Percentiles rank a stretch among this genome's conserved stretches.
Evolutionary conservation across 2,797 vertebrate genomes (phyloP).

Genomic region (Tauraco hartlaubi): DNA sequence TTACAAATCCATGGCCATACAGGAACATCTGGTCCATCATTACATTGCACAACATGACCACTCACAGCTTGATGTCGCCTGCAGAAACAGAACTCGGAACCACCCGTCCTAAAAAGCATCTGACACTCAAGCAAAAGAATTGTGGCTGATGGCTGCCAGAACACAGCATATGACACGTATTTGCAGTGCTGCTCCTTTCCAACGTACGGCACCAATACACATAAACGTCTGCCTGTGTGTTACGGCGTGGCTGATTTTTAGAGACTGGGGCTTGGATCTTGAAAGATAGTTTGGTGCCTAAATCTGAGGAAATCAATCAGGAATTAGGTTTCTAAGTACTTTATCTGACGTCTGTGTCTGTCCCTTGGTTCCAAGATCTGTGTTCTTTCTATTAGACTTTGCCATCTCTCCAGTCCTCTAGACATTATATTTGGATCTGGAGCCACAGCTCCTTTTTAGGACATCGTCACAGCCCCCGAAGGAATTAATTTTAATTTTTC

Average conservation of each 20-base stretch:
- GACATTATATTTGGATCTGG: neutral
- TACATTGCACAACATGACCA: neutral
- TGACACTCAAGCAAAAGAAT: neutral
- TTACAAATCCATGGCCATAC: neutral
- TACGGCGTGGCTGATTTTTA: neutral
- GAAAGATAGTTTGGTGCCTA: neutral
- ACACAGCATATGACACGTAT: neutral
- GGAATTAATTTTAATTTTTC: neutral
- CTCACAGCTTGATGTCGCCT: neutral
- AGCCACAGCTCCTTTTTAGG: neutral
- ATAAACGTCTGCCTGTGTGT: neutral
- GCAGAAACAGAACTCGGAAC: neutral
- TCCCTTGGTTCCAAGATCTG: neutral
- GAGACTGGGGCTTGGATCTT: neutral
- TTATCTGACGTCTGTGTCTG: neutral
- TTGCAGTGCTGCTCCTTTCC: neutral
- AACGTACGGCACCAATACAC: fast-evolving
- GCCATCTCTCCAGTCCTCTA: neutral
- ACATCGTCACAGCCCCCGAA: neutral
- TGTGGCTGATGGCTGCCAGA: slow-evolving; percentile 3
- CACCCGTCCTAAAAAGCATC: neutral
- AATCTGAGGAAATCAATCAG: neutral
- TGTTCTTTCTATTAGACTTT: neutral
- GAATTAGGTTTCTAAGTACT: neutral
- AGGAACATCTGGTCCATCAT: slow-evolving; percentile 24